These are phyloP conservation scores for Hyphantria cunea DNA, from an alignment of 1,140 invertebrate species.

Conservation along the genomic window DNA sequence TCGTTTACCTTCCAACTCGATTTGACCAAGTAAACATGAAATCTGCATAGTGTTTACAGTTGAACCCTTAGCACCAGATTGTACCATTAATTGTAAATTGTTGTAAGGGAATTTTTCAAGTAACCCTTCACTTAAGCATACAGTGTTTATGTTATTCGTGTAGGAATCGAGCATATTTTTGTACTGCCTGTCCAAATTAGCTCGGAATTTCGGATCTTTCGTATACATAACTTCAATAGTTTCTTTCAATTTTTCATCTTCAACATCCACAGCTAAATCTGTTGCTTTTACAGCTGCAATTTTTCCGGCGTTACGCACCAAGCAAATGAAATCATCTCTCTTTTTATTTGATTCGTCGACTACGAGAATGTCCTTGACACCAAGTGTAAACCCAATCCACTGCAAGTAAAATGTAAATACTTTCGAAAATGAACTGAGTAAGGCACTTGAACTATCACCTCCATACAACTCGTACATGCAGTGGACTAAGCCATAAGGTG, in stretches of 20 bases:
- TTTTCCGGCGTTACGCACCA: slow-evolving; percentile 85
- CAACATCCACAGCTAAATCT: slow-evolving; percentile 83
- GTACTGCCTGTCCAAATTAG: slow-evolving; percentile 91
- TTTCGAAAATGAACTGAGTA: slow-evolving; percentile 95
- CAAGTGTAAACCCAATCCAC: slow-evolving; percentile 95
- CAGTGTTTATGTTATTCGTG: slow-evolving; percentile 95
- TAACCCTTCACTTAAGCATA: slow-evolving; percentile 91
- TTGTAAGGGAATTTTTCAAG: slow-evolving; percentile 95
- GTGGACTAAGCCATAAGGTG: slow-evolving; percentile 96
- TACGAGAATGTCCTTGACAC: slow-evolving; percentile 97
- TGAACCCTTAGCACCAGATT: slow-evolving; percentile 99
- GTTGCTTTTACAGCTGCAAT: slow-evolving; percentile 88
- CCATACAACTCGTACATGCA: slow-evolving; percentile 98
- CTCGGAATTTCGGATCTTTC: slow-evolving; percentile 89
- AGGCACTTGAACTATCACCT: slow-evolving; percentile 88
- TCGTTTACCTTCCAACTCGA: slow-evolving; percentile 98
- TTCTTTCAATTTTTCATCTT: slow-evolving; percentile 82
- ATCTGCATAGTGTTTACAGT: slow-evolving; percentile 98
- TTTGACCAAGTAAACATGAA: slow-evolving; percentile 97
- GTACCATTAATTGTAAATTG: slow-evolving; percentile 98
- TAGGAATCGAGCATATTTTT: slow-evolving; percentile 91
- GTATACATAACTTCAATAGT: slow-evolving; percentile 88
- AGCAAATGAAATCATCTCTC: slow-evolving; percentile 87
- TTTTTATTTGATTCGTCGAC: slow-evolving; percentile 86
- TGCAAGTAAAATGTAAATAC: slow-evolving; percentile 96